Conservation (phyloP, 2,888 invertebrate genomes). For the Sturmia bella region DNA sequence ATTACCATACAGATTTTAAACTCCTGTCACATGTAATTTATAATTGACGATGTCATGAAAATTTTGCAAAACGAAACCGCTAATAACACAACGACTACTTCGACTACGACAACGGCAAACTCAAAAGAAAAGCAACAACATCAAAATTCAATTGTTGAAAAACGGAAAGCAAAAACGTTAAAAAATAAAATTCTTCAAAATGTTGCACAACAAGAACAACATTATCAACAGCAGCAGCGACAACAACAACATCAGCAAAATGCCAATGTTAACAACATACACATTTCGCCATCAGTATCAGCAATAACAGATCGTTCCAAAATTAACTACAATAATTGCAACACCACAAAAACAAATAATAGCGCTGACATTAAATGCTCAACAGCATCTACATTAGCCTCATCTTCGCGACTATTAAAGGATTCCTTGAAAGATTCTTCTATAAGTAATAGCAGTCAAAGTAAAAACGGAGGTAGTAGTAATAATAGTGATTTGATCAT, state of each 20-base stretch:
- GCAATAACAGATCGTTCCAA: conserved; percentile 84
- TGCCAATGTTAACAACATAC: conserved; percentile 81
- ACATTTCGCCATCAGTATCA: conserved; percentile 85
- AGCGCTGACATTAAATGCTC: conserved; percentile 65
- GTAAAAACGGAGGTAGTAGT: conserved; percentile 66
- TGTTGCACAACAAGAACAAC: conserved; percentile 69
- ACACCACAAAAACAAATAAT: conserved; percentile 84
- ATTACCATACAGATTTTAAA: conserved; percentile 7
- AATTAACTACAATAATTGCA: conserved; percentile 83
- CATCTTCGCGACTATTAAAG: conserved; percentile 72
- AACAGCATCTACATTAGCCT: conserved; percentile 67
- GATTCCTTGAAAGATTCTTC: conserved; percentile 74
- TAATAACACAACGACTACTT: conserved; percentile 65
- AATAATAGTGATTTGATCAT: conserved; percentile 74
- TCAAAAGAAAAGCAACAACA: conserved; percentile 69
- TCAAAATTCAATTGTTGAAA: conserved; percentile 61
- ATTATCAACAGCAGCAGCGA: conserved; percentile 60
- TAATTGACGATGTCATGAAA: conserved; percentile 73
- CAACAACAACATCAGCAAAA: conserved; percentile 52
- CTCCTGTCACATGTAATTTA: conserved; percentile 60
- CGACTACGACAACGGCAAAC: conserved; percentile 63
- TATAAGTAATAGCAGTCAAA: conserved; percentile 38
- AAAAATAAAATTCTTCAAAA: conserved; percentile 73
- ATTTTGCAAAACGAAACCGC: conserved; percentile 73
- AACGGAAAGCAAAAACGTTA: conserved; percentile 73